These are phyloP conservation scores for Aspidoscelis tigris DNA, from an alignment of 2,113 vertebrate species.

Conservation along the genomic window DNA sequence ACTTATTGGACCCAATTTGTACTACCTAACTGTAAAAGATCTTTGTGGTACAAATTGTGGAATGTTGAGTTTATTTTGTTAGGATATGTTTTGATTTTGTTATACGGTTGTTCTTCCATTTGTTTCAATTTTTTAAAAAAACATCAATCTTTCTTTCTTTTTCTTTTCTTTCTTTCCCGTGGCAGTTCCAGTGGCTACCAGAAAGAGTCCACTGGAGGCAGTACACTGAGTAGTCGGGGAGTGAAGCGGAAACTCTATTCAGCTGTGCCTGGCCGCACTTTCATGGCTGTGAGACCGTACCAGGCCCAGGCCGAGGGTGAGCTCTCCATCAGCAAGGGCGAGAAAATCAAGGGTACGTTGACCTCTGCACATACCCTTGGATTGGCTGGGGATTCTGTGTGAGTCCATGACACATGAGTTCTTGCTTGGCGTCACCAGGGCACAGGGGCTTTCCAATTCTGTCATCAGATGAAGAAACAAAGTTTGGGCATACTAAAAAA, in stretches of 20 bases:
- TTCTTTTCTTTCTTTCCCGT: conserved; percentile 30
- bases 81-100: too few relatives aligned
- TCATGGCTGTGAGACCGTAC: conserved; percentile 88
- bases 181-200: conserved; percentile 73
- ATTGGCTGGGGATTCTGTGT: conserved; percentile 19
- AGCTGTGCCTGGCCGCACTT: conserved; percentile 88
- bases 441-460: not conserved
- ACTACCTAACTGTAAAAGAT: too few relatives aligned
- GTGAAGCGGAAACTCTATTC: conserved; percentile 88
- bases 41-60: too few relatives aligned
- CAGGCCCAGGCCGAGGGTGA: conserved; percentile 90
- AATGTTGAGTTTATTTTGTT: too few relatives aligned
- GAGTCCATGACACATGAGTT: not conserved
- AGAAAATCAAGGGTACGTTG: conserved; percentile 90
- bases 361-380: conserved; percentile 33
- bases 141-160: not conserved
- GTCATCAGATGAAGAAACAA: not conserved
- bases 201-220: conserved; percentile 66
- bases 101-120: too few relatives aligned
- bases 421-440: not conserved
- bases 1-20: too few relatives aligned
- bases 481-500: not conserved
- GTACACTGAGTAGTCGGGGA: conserved; percentile 72
- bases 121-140: too few relatives aligned
- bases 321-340: conserved; percentile 90